phyloP scores from a whole-genome alignment of 2,888 invertebrate species.

The Parasteatoda lunata region DNA sequence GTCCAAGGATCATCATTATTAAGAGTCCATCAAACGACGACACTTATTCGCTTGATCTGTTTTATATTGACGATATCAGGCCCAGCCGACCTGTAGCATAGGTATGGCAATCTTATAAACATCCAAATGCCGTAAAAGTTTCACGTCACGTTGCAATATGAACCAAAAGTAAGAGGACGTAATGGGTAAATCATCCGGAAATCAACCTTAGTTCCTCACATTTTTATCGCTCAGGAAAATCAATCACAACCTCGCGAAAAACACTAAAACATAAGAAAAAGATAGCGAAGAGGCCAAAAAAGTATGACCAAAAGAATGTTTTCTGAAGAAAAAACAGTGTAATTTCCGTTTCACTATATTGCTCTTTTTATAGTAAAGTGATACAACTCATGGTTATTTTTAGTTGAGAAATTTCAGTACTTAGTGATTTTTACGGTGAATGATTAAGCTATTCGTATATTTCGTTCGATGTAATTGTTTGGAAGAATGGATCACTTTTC shows the following conservation, averaged over 20 bases:
- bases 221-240: constrained; percentile 24
- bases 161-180: not conserved
- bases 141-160: not conserved
- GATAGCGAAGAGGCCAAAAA: not conserved
- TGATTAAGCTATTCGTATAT: no score
- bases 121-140: not conserved
- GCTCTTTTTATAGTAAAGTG: not conserved
- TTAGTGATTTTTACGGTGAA: not conserved
- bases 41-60: not conserved
- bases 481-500: no score
- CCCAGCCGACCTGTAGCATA: not conserved
- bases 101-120: not conserved
- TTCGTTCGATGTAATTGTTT: no score
- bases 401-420: not conserved
- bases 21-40: not conserved
- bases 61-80: not conserved
- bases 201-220: constrained; percentile 11
- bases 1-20: not conserved
- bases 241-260: constrained; percentile 12
- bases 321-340: constrained; percentile 3
- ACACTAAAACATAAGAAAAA: constrained; percentile 21
- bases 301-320: not conserved
- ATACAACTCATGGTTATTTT: not conserved
- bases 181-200: constrained; percentile 44
- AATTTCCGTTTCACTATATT: not conserved